These are phyloP conservation scores for Acanthosepion pharaonis DNA, from an alignment of 2,888 invertebrate species.

Conservation along the genomic window DNA sequence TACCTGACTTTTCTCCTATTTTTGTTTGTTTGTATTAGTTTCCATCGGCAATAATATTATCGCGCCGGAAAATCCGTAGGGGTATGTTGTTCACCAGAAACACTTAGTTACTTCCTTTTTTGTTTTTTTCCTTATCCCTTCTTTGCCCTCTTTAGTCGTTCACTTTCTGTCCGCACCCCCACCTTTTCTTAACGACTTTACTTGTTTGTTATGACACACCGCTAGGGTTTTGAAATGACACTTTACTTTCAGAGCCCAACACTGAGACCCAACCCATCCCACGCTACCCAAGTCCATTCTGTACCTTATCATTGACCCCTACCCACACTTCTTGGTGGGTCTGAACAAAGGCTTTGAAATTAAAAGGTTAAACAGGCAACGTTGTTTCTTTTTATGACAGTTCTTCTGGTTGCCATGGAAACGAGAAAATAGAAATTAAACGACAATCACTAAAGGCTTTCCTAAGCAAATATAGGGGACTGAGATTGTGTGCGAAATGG, in stretches of 20 bases:
- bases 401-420: neutral
- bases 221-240: neutral
- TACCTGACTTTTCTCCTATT: too few relatives aligned
- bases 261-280: neutral
- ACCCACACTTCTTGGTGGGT: too few relatives aligned
- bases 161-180: neutral
- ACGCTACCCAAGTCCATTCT: neutral
- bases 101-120: neutral
- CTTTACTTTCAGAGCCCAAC: neutral
- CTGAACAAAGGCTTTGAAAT: neutral
- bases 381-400: neutral
- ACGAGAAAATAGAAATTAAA: neutral
- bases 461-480: neutral
- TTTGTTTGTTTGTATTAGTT: neutral
- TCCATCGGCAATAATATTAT: neutral
- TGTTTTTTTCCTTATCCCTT: neutral
- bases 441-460: neutral
- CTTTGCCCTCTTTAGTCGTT: neutral
- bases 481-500: neutral
- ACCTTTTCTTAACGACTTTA: neutral
- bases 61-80: neutral
- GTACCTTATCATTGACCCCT: neutral
- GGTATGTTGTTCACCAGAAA: neutral
- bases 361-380: neutral
- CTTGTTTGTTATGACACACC: neutral